phyloP scores from a whole-genome alignment of 2,888 invertebrate genomes.

The Blastobasis lacticolella region DNA sequence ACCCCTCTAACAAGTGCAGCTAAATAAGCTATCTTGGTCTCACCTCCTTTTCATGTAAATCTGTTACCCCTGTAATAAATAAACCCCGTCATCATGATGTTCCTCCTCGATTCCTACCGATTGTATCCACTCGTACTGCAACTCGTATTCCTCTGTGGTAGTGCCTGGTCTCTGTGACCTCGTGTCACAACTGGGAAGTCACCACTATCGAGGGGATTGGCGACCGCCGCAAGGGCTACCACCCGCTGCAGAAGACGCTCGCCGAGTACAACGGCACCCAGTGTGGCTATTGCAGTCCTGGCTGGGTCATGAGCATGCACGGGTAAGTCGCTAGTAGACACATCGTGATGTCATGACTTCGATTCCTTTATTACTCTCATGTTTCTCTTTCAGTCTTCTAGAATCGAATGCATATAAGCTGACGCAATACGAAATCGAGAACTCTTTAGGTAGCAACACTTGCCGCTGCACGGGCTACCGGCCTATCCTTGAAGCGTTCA shows the following conservation, averaged over 20 bases:
- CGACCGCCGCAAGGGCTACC: slow-evolving; percentile 73
- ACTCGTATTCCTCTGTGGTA: slow-evolving; percentile 19
- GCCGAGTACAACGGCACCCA: slow-evolving; percentile 78
- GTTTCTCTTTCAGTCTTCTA: slow-evolving; percentile 40
- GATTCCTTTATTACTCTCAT: neutral
- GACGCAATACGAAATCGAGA: slow-evolving; percentile 77
- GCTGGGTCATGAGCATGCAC: slow-evolving; percentile 51
- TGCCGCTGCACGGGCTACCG: slow-evolving; percentile 83
- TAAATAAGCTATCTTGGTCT: too few relatives aligned
- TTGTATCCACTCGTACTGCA: neutral
- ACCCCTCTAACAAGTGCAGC: too few relatives aligned
- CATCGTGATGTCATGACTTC: neutral
- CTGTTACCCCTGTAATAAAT: too few relatives aligned
- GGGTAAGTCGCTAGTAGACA: slow-evolving; percentile 24
- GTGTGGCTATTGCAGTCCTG: slow-evolving; percentile 77
- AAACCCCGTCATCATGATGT: too few relatives aligned
- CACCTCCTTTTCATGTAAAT: too few relatives aligned
- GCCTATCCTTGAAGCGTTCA: slow-evolving; percentile 77
- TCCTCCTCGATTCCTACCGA: too few relatives aligned
- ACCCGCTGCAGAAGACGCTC: slow-evolving; percentile 74
- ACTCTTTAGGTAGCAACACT: slow-evolving; percentile 81
- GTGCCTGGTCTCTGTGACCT: slow-evolving; percentile 69
- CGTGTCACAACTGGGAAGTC: slow-evolving; percentile 77
- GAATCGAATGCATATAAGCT: slow-evolving; percentile 44
- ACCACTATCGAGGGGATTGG: slow-evolving; percentile 84